Percentiles rank a stretch among this genome's conserved stretches.
Conservation (phyloP, 2,888 invertebrate genomes). For the Apodemia hepburni region DNA sequence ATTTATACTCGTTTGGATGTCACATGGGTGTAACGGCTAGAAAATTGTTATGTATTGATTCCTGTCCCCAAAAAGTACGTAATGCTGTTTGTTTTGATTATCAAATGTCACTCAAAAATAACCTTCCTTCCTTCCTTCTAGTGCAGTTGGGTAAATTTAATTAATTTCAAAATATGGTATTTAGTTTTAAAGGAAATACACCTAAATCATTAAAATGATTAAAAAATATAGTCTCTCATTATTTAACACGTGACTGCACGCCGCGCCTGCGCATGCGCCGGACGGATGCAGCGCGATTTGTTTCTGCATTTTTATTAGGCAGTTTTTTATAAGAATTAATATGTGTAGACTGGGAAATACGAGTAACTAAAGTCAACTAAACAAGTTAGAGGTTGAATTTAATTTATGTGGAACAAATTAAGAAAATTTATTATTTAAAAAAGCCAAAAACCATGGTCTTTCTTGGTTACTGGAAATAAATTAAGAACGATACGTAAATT, state of each 20-base stretch:
- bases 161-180: too few species aligned
- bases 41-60: too few species aligned
- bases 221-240: slow-evolving; percentile 22
- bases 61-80: too few species aligned
- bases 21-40: neutral
- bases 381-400: neutral
- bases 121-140: too few species aligned
- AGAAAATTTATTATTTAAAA: neutral
- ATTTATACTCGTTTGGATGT: neutral
- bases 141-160: too few species aligned
- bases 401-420: neutral
- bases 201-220: neutral
- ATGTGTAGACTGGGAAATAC: neutral
- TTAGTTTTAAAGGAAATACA: neutral
- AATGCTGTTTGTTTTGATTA: too few species aligned
- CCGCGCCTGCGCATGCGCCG: slow-evolving; percentile 33
- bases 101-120: too few species aligned
- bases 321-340: neutral
- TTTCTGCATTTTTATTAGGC: slow-evolving; percentile 34
- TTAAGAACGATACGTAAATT: too few species aligned
- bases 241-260: slow-evolving; percentile 41
- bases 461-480: too few species aligned
- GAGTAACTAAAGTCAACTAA: neutral
- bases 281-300: slow-evolving; percentile 42
- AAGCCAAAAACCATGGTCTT: neutral